phyloP scores from a whole-genome alignment of 2,113 vertebrate species.

The Bungarus multicinctus region DNA sequence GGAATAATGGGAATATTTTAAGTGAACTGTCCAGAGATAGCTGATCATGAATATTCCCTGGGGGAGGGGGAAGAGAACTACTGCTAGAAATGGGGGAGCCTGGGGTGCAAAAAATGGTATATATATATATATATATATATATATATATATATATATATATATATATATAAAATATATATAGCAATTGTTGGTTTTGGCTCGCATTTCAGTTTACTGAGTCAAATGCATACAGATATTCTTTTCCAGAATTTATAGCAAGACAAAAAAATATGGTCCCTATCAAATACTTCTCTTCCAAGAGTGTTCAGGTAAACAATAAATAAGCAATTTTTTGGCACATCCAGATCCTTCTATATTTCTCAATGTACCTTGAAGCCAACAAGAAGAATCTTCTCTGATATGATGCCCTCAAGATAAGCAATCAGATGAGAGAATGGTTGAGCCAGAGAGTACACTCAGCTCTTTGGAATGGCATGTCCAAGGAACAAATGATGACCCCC shows the following conservation, averaged over 20 bases:
- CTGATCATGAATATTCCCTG: neutral
- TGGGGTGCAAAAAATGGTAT: neutral
- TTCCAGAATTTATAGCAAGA: neutral
- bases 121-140: too few species aligned
- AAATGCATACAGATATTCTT: neutral
- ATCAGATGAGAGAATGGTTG: neutral
- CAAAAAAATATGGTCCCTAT: neutral
- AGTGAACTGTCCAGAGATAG: constrained; percentile 55
- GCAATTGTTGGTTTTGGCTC: neutral
- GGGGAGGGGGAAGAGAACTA: neutral
- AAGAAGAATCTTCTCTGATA: neutral
- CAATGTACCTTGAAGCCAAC: neutral
- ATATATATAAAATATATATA: neutral
- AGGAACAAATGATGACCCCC: neutral
- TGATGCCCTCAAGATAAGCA: neutral
- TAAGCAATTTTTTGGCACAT: neutral
- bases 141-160: too few species aligned
- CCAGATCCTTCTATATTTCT: neutral
- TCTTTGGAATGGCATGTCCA: neutral
- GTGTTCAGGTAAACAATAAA: neutral
- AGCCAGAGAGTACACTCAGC: neutral
- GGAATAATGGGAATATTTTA: constrained; percentile 57
- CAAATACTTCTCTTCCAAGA: neutral
- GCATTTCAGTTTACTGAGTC: neutral
- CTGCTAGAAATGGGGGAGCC: constrained; percentile 8